Evolutionary conservation across 2,888 invertebrate genomes (phyloP), one percentile per base, ranked within the genome.

Genomic region (Leptodirus hochenwartii): DNA sequence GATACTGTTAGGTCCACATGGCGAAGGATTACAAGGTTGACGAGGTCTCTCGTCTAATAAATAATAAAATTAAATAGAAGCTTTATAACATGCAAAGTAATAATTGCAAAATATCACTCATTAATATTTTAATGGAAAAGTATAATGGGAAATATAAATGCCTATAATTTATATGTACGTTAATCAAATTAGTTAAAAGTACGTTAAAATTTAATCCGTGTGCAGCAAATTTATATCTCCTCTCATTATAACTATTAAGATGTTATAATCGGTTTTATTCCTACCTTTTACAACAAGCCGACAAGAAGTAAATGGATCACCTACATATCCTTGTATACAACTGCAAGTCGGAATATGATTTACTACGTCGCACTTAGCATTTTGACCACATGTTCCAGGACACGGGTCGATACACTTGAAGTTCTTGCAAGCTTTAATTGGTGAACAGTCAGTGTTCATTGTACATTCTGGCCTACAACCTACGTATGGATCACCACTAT

Each of bases 311-410:
- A 81, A 77, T 3, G 81, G 76, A 62, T 81, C 78, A n/a, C 82
- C 82, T 9, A 75, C 75, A 43, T 64, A 71, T 29, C 70, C 66
- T 10, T 66, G 54, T 37, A 69, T 66, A 47, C 84, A 84, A 12
- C 72, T 70, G 48, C 84, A 84, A 38, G 80, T 68, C 2, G 85
- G 84, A 47, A 77, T 79, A 46, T 87, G 85, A 43, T 77, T 75
- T 36, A 77, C 69, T 13, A 82, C 81, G 51, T 73, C 70, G 42
- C 87, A 87, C 31, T 69, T 64, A 6, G 85, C 75, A 45, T 74
- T 75, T 39, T 71, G 65, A 11, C 79, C 85, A 45, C 87, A 87
- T 24, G 76, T 69, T 27, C 77, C 77, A 3, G 66, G 62, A 42
- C 84, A 85, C 6, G 84, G 84, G 54, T 84, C 72, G 28, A 66